Percentiles rank a stretch among this genome's conserved stretches.
Conservation (phyloP, 1,140 invertebrate genomes). For the Ylistrum balloti region DNA sequence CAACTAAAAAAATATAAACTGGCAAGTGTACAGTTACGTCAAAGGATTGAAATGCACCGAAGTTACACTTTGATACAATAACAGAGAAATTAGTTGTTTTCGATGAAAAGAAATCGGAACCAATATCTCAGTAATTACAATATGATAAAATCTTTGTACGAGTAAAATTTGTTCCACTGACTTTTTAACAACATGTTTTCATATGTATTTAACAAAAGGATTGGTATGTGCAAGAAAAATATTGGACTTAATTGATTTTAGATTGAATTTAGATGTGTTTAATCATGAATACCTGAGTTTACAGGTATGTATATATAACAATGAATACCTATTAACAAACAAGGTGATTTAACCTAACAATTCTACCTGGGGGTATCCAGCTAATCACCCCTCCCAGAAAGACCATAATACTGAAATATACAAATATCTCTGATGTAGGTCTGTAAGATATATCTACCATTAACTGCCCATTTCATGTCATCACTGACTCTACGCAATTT, state of each 20-base stretch:
- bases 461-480: too few relatives aligned
- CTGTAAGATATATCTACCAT: neutral
- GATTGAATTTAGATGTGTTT: slow-evolving; percentile 36
- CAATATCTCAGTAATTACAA: neutral
- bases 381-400: too few relatives aligned
- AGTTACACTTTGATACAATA: neutral
- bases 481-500: too few relatives aligned
- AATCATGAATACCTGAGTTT: neutral
- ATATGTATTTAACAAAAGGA: neutral
- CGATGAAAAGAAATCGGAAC: neutral
- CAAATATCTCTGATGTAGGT: slow-evolving; percentile 1
- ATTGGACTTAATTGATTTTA: slow-evolving; percentile 36
- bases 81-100: neutral
- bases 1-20: neutral
- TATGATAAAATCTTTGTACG: neutral
- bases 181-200: neutral
- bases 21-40: neutral
- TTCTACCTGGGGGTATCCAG: neutral
- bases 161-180: neutral
- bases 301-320: slow-evolving; percentile 3
- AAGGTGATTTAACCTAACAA: neutral
- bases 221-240: slow-evolving; percentile 26
- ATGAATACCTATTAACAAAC: slow-evolving; percentile 25
- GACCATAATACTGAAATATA: neutral
- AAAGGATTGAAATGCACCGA: neutral